Evolutionary conservation across 2,888 invertebrate species (phyloP).

Genomic region (Eustalomyia histrio): DNA sequence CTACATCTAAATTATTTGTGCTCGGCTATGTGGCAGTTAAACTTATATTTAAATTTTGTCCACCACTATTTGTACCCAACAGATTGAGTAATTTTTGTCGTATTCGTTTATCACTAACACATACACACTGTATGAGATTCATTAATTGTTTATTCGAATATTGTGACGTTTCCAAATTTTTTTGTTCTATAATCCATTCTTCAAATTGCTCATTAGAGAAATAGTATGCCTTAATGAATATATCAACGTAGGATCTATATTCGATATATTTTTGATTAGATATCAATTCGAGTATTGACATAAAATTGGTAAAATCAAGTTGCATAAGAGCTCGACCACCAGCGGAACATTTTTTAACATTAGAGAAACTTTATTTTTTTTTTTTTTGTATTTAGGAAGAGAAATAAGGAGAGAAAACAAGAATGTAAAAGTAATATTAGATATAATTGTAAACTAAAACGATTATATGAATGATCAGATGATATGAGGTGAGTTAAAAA

Average conservation of each 20-base stretch:
- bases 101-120: slow-evolving; percentile 92
- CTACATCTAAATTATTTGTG: slow-evolving; percentile 35
- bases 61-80: slow-evolving; percentile 81
- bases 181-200: slow-evolving; percentile 91
- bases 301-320: slow-evolving; percentile 96
- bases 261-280: slow-evolving; percentile 91
- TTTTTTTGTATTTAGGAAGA: neutral
- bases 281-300: slow-evolving; percentile 93
- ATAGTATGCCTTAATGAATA: slow-evolving; percentile 98
- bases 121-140: slow-evolving; percentile 90
- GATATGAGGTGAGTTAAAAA: neutral
- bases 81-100: slow-evolving; percentile 88
- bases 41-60: slow-evolving; percentile 69
- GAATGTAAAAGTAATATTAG: neutral
- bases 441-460: neutral
- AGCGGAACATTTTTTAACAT: slow-evolving; percentile 95
- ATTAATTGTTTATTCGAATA: slow-evolving; percentile 93
- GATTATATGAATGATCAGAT: neutral
- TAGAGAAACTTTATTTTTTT: slow-evolving; percentile 83
- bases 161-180: slow-evolving; percentile 86
- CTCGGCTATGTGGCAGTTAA: slow-evolving; percentile 56
- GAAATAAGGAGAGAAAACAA: neutral
- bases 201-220: slow-evolving; percentile 93
- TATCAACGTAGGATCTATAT: slow-evolving; percentile 93
- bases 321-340: slow-evolving; percentile 99